Conservation (phyloP, 2,797 vertebrate species). For the Tadarida brasiliensis region DNA sequence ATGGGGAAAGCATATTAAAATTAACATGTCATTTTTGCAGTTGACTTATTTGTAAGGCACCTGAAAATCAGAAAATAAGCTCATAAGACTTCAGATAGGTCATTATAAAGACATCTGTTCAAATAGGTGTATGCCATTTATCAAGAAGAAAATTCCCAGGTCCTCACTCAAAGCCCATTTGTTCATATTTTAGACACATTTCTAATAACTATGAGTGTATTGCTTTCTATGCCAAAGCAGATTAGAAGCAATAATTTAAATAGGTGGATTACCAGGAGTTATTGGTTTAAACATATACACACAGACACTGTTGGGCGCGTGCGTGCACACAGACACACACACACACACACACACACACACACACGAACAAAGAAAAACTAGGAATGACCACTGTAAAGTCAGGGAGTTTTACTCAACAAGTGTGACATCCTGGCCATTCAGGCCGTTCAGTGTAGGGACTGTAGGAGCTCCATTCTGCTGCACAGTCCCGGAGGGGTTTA, state of each 20-base stretch:
- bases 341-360: no score
- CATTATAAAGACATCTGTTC: not conserved
- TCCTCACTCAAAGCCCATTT: not conserved
- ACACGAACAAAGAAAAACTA: not conserved
- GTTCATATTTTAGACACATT: constrained; percentile 3
- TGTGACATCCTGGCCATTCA: not conserved
- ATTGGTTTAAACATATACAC: not conserved
- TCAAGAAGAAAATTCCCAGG: not conserved
- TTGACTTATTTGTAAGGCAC: constrained; percentile 11
- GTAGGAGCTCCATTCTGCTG: not conserved
- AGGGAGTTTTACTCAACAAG: not conserved
- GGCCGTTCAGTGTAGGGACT: not conserved
- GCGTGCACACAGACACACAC: not conserved
- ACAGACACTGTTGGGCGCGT: no score
- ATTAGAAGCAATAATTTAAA: not conserved
- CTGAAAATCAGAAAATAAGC: constrained; percentile 43
- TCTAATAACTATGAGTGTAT: not conserved
- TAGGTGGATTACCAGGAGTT: not conserved
- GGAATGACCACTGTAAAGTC: not conserved
- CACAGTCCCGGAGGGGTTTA: not conserved
- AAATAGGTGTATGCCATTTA: not conserved
- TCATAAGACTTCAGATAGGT: not conserved
- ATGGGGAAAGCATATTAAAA: not conserved
- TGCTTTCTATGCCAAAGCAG: not conserved
- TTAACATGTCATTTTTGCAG: not conserved